Base-by-base conservation (phyloP, 2,113 vertebrate species). In the Acanthochromis polyacanthus region DNA sequence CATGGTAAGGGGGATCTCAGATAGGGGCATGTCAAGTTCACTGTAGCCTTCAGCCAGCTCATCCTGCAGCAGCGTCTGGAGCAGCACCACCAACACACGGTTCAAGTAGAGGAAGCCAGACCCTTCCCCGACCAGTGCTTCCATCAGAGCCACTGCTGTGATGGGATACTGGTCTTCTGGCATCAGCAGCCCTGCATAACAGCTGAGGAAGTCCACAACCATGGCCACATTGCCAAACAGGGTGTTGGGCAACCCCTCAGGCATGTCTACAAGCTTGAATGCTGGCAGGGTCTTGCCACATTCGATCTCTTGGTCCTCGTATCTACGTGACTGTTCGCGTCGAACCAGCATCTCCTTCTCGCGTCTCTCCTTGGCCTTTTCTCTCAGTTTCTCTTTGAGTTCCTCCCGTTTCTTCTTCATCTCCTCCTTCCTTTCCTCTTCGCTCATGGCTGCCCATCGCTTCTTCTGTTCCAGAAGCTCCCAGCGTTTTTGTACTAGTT, bases 11-110 rank as follows among this genome's bases (percentile, higher is more conserved):
- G 98, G 98, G 85, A 99, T 99, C 92, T 99, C 98, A 0, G 97
- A 99, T 4, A 99, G 90, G 20, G 96, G 95, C 95, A 99, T 97
- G 25, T 98, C 98, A 9, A 99, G 92, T 77, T 99, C 98, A 3
- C 95, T 96, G 71, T 99, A 99, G 87, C 97, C 97, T 73, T 99
- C 98, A 0, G 98, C 98, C 53, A 99, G 96, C 89, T 99, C 98
- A 17, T 99, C 98, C 84, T 99, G 98, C 20, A 99, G 91, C 75
- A 99, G 89, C 1, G 98, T 99, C 91, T 99, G 97, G 12, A 99
- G 91, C 32, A 99, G 94, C 72, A 98, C 96, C 84, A 99, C 96
- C 74, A 99, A 87, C 0, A 98, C 96, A 4, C 97, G 93, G 87
- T 98, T 99, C 80, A 99, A 82, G 86, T 99, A 99, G 3, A 96